Base-by-base conservation (phyloP, 2,888 invertebrate species). In the Sarcophaga rosellei region DNA sequence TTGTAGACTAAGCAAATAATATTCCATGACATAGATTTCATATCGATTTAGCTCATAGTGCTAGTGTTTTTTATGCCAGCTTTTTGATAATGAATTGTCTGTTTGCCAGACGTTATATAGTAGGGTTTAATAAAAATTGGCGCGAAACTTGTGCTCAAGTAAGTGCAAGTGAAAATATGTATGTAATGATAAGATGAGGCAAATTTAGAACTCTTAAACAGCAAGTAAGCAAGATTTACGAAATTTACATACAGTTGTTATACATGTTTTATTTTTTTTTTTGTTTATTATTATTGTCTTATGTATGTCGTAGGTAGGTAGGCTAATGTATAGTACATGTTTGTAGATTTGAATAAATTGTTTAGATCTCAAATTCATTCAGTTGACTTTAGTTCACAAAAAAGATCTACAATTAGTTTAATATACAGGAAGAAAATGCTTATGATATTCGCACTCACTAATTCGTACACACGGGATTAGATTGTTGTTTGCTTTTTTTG, bases 61-160 rank as follows among this genome's bases (percentile, higher is more conserved):
- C n/a, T 66, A 61, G 65, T 69, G 74, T 45, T 66, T 81, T 77
- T 84, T 82, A 75, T 80, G 69, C 66, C 59, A 57, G 65, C 21
- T 53, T 62, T 75, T 74, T n/a, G 35, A 35, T 20, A 21, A 62
- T 35, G 15, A 15, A n/a, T 47, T 11, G 15, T 63, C 8, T 44
- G 17, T 65, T 53, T 12, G 35, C 63, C 53, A 35, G 69, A 20
- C 12, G 21, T 21, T 75, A 1, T 75, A 3, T 61, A 57, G 63
- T 82, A 72, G 47, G 66, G 63, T 81, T 87, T 87, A 86, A 81
- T 85, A 84, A 72, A 85, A 88, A 88, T 88, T 87, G 89, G 88
- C 88, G 88, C 88, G 88, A 89, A 91, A 90, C 89, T 89, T 90
- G 90, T 89, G 91, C 84, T 79, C 78, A 84, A 84, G 86, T 84